phyloP scores from a whole-genome alignment of 2,888 invertebrate genomes.

The Mythimna albipuncta region DNA sequence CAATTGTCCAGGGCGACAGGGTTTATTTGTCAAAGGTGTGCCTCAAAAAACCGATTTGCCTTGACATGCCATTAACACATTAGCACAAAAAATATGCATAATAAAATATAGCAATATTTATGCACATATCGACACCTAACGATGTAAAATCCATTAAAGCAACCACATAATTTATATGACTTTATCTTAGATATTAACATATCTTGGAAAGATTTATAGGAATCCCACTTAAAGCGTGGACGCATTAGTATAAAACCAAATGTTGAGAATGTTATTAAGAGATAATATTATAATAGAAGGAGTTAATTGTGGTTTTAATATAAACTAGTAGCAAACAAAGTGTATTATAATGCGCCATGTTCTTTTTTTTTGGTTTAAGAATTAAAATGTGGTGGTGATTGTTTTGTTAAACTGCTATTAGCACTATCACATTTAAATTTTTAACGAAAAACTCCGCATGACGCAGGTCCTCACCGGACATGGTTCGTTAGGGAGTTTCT shows the following conservation, averaged over 20 bases:
- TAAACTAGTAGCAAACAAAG: conserved; percentile 12
- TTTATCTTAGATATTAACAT: conserved; percentile 68
- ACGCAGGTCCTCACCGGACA: too few species aligned
- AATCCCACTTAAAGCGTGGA: conserved; percentile 63
- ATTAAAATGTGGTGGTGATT: too few species aligned
- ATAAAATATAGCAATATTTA: conserved; percentile 13
- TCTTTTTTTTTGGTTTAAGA: background rate
- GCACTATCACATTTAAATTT: too few species aligned
- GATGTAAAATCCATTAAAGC: conserved; percentile 60
- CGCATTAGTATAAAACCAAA: conserved; percentile 75
- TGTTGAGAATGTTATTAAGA: conserved; percentile 69
- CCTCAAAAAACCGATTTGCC: background rate
- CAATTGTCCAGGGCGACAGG: too few species aligned
- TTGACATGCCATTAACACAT: background rate
- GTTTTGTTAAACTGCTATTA: too few species aligned
- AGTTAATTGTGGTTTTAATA: conserved; percentile 70
- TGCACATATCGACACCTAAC: conserved; percentile 26
- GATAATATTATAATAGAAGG: conserved; percentile 62
- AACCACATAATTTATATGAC: conserved; percentile 65
- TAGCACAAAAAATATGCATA: conserved; percentile 5
- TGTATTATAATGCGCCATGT: conserved; percentile 14
- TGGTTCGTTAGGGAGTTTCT: too few species aligned
- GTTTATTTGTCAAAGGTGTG: background rate
- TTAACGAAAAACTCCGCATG: too few species aligned
- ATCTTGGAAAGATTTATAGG: conserved; percentile 56